phyloP scores from a whole-genome alignment of 1,140 invertebrate genomes.

The Neodiprion virginianus region DNA sequence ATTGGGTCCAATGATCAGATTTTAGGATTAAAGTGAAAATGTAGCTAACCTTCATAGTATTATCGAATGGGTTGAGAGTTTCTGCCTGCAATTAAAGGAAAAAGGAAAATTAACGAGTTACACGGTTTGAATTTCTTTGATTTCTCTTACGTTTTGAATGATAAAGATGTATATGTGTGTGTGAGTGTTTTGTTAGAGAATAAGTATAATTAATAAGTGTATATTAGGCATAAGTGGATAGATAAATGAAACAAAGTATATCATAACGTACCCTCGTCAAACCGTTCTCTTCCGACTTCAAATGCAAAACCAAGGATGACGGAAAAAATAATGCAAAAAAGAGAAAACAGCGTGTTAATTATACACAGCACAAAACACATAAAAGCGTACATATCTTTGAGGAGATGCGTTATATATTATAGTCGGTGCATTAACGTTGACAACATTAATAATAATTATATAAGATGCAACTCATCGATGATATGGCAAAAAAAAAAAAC shows the following conservation, averaged over 20 bases:
- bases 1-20: not conserved
- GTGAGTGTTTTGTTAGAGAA: slow-evolving; percentile 31
- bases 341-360: slow-evolving; percentile 52
- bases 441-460: slow-evolving; percentile 27
- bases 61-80: slow-evolving; percentile 87
- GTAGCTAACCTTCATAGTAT: slow-evolving; percentile 65
- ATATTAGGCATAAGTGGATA: not conserved
- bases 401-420: slow-evolving; percentile 8
- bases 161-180: slow-evolving; percentile 35
- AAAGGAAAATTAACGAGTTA: slow-evolving; percentile 24
- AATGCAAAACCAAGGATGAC: slow-evolving; percentile 52
- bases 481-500: slow-evolving; percentile 9
- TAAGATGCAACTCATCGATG: slow-evolving; percentile 11
- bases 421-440: no score
- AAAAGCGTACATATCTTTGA: slow-evolving; percentile 22
- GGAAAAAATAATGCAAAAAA: slow-evolving; percentile 54
- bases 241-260: slow-evolving; percentile 20
- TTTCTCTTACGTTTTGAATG: not conserved
- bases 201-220: slow-evolving; percentile 27
- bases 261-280: slow-evolving; percentile 68
- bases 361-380: slow-evolving; percentile 27
- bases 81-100: slow-evolving; percentile 67
- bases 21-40: not conserved
- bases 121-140: not conserved
- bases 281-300: slow-evolving; percentile 67